Evolutionary conservation across 2,797 vertebrate genomes (phyloP).

Genomic region (Scolopax rusticola): DNA sequence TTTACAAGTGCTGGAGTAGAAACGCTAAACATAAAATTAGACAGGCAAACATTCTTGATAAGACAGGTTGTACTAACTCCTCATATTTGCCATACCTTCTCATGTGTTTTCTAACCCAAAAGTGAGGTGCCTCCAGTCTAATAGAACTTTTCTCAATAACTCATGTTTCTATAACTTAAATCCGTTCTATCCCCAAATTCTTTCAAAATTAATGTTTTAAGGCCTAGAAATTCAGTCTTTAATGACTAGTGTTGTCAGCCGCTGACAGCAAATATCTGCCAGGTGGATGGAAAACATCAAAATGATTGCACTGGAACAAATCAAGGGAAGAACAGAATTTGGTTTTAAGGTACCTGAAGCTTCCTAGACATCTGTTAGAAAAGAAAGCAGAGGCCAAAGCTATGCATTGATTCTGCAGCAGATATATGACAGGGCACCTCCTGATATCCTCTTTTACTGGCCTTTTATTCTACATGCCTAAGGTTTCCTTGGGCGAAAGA

Average conservation of each 20-base stretch:
- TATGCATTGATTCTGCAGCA: background rate
- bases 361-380: background rate
- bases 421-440: background rate
- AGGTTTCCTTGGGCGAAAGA: background rate
- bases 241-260: background rate
- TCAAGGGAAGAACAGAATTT: background rate
- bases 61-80: background rate
- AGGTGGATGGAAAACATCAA: background rate
- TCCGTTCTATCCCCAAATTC: background rate
- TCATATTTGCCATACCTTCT: background rate
- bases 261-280: background rate
- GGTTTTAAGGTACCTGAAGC: background rate
- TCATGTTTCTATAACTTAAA: background rate
- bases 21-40: background rate
- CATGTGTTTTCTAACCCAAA: background rate
- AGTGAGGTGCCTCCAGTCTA: background rate
- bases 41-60: background rate
- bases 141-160: background rate
- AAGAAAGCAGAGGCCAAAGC: background rate
- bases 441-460: background rate
- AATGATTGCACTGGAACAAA: background rate
- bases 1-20: background rate
- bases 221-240: background rate
- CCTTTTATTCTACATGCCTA: background rate
- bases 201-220: background rate